phyloP scores from a whole-genome alignment of 2,888 invertebrate genomes.

The Cephus spinipes region DNA sequence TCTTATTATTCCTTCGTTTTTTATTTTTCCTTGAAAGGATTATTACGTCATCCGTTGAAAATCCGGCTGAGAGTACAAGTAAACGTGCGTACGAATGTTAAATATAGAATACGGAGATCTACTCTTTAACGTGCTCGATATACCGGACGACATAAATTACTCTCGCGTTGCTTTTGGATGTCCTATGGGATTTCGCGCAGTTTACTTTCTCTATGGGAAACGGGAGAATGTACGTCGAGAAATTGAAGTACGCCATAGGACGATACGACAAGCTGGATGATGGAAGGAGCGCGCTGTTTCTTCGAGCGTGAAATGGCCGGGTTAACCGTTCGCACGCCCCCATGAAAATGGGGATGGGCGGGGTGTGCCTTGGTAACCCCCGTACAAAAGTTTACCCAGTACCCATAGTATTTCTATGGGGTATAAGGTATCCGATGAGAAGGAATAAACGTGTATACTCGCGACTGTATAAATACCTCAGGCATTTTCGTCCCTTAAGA shows the following conservation, averaged over 20 bases:
- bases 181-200: not conserved
- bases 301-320: slow-evolving; percentile 66
- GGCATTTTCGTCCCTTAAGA: not conserved
- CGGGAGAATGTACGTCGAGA: not conserved
- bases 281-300: slow-evolving; percentile 47
- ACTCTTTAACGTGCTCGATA: not conserved
- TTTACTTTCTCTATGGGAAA: not conserved
- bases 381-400: not conserved
- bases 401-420: not conserved
- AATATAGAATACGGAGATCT: not conserved
- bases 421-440: not conserved
- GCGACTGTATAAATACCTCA: not conserved
- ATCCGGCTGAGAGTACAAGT: not conserved
- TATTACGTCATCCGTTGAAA: not conserved
- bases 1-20: not conserved
- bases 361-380: not conserved
- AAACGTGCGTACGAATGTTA: not conserved
- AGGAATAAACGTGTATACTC: not conserved
- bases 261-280: not conserved
- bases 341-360: slow-evolving; percentile 13
- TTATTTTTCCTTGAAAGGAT: not conserved
- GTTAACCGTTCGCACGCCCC: slow-evolving; percentile 63
- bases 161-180: not conserved
- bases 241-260: not conserved
- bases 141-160: not conserved